Percentiles rank a stretch among this genome's conserved stretches.
These are phyloP conservation scores for Lepisosteus oculatus DNA, from an alignment of 2,113 vertebrate genomes.

Conservation along the genomic window DNA sequence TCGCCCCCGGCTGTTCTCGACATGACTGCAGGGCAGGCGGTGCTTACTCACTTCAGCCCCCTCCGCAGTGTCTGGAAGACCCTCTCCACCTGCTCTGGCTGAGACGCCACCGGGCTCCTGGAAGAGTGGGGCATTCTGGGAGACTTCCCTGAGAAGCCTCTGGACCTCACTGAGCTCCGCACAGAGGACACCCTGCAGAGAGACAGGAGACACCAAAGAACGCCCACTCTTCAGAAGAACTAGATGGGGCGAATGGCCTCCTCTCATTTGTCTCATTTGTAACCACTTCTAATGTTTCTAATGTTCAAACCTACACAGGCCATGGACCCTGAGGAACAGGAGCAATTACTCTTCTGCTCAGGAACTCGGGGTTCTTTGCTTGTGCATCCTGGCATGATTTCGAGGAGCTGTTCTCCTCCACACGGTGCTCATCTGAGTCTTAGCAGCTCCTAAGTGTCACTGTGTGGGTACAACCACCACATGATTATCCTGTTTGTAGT, in stretches of 20 bases:
- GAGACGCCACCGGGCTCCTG: slow-evolving; percentile 62
- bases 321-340: background rate
- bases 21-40: background rate
- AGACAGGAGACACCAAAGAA: background rate
- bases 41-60: slow-evolving; percentile 80
- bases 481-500: no score
- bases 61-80: slow-evolving; percentile 84
- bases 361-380: no score
- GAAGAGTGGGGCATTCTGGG: slow-evolving; percentile 68
- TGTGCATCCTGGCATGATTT: no score
- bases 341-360: no score
- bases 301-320: no score
- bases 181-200: slow-evolving; percentile 46
- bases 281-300: no score
- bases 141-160: slow-evolving; percentile 54
- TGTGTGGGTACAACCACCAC: no score
- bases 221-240: background rate
- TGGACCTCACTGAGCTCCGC: slow-evolving; percentile 74
- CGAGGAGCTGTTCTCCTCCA: background rate
- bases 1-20: no score
- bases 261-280: no score
- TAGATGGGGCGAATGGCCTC: no score
- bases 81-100: slow-evolving; percentile 84
- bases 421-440: no score
- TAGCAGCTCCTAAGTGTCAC: no score